Evolutionary conservation across 2,888 invertebrate genomes (phyloP).

Genomic region (Theretra japonica): DNA sequence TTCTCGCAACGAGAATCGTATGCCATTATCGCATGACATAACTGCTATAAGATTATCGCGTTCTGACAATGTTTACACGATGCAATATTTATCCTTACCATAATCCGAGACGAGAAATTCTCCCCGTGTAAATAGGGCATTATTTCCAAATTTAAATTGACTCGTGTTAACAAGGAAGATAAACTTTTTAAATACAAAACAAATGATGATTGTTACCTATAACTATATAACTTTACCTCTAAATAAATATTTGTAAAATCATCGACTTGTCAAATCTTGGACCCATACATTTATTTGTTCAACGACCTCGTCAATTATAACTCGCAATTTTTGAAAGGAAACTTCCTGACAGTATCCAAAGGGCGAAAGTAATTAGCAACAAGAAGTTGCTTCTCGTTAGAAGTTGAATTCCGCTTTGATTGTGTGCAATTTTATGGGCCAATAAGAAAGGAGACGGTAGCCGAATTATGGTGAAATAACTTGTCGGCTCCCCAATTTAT

Average conservation of each 20-base stretch:
- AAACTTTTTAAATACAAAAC: too few species aligned
- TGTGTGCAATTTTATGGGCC: slow-evolving; percentile 48
- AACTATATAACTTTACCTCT: too few species aligned
- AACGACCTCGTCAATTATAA: slow-evolving; percentile 17
- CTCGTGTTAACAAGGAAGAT: too few species aligned
- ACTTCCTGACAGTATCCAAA: slow-evolving; percentile 42
- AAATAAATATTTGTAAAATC: background rate
- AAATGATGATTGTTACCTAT: too few species aligned
- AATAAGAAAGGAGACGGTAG: slow-evolving; percentile 37
- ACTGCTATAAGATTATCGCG: too few species aligned
- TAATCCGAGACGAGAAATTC: too few species aligned
- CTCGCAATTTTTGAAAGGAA: slow-evolving; percentile 35
- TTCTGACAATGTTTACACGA: too few species aligned
- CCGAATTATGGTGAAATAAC: slow-evolving; percentile 12
- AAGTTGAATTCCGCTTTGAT: slow-evolving; percentile 42
- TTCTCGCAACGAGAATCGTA: too few species aligned
- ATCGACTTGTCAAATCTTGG: background rate
- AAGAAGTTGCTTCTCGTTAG: slow-evolving; percentile 40
- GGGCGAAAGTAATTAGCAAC: slow-evolving; percentile 44
- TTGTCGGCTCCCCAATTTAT: background rate
- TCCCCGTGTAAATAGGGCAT: too few species aligned
- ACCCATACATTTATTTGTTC: background rate
- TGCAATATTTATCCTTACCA: too few species aligned
- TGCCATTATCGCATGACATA: too few species aligned
- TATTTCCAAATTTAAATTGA: too few species aligned